Base-by-base conservation (phyloP, 2,797 vertebrate species). In the Sus cebifrons region DNA sequence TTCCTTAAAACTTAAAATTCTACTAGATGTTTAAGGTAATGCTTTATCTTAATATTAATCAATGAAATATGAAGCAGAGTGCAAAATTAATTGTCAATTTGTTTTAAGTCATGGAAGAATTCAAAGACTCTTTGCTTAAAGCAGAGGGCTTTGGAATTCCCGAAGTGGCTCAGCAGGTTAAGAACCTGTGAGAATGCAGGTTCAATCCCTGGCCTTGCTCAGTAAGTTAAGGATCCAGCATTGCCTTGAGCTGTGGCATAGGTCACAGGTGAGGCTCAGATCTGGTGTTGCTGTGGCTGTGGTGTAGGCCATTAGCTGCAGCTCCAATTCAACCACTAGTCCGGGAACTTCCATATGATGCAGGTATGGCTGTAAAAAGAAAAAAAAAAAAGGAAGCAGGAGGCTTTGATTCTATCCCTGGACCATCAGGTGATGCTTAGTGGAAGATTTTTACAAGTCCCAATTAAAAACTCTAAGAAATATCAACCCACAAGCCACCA, bases 1-100 rank as follows among this genome's bases (percentile, higher is more conserved):
- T 65, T 92, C 68, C 29, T 14, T 49, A 65, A 64, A 88, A 88
- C 58, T 82, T 88, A 75, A 75, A 91, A 40, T 94, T 94, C n/a
- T 29, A 52, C 40, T 23, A 65, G 1, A 85, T 62, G 60, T 82
- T 96, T 83, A 81, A 21, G 49, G 64, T 49, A 70, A 77, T 52
- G 5, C 18, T 85, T 90, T 74, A 83, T 92, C 86, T 70, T 79
- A 86, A 14, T 71, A 60, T 87, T 62, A 75, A 68, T 83, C 81
- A 89, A 18, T 82, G 10, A 79, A 88, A 88, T 74, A 77, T 68
- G 20, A 21, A 78, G 23, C 78, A 83, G 75, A 74, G 91, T 89
- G 27, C 25, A 94, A 91, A 96, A 86, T 56, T 96, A 36, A 68
- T 67, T 14, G 62, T 64, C n/a, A 82, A 62, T 23, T 58, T 54